Percentiles rank a stretch among this genome's conserved stretches.
phyloP scores from a whole-genome alignment of 2,113 vertebrate genomes.

The Danionella cerebrum region DNA sequence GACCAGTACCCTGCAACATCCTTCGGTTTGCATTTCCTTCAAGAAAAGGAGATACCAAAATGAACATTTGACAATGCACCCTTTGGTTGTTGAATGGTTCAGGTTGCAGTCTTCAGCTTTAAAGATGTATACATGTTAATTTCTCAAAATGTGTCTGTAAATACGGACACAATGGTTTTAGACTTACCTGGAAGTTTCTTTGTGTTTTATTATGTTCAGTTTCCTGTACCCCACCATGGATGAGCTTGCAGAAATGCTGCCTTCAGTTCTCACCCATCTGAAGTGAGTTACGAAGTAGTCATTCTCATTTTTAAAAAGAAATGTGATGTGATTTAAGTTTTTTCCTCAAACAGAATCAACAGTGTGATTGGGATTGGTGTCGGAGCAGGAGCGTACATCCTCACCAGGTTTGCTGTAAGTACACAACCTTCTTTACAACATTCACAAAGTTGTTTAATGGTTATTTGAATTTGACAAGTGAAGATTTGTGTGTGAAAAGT shows the following conservation, averaged over 20 bases:
- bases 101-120: too few relatives aligned
- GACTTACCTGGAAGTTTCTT: not conserved
- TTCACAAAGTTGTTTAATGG: too few relatives aligned
- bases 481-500: too few relatives aligned
- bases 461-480: too few relatives aligned
- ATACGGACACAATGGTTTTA: too few relatives aligned
- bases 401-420: constrained; percentile 87
- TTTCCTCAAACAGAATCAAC: constrained; percentile 69
- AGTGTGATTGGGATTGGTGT: constrained; percentile 86
- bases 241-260: constrained; percentile 88
- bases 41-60: too few relatives aligned
- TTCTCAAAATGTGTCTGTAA: too few relatives aligned
- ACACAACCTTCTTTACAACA: not conserved
- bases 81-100: too few relatives aligned
- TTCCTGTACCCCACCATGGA: constrained; percentile 94
- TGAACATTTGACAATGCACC: too few relatives aligned
- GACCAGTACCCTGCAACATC: too few relatives aligned
- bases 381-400: constrained; percentile 83
- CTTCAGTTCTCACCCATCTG: constrained; percentile 79
- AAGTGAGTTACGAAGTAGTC: constrained; percentile 72
- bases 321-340: not conserved
- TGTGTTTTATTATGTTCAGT: constrained; percentile 50
- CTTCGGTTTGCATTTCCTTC: too few relatives aligned
- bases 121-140: too few relatives aligned
- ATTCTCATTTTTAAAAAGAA: not conserved